Conservation (phyloP, 53 echinoderm and acorn worm genomes). For the Paelopatides confundens region DNA sequence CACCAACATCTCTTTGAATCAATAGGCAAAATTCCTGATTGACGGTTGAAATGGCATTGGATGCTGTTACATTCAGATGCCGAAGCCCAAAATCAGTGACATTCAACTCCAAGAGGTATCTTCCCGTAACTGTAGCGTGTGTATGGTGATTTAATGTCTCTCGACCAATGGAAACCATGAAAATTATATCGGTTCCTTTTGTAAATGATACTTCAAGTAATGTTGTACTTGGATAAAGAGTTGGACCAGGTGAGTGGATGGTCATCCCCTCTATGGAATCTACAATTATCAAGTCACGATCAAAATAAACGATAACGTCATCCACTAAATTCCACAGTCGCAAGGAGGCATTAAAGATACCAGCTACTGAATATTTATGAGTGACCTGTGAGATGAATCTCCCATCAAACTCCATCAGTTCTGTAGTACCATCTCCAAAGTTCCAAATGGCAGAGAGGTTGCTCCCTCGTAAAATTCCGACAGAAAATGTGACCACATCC, state of each 20-base stretch:
- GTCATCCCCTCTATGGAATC: constrained; percentile 61
- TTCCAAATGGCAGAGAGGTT: constrained; percentile 8
- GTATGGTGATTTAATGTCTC: constrained; percentile 1
- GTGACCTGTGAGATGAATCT: not conserved
- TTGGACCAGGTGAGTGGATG: constrained; percentile 54
- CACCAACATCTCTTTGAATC: constrained; percentile 69
- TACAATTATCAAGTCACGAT: constrained; percentile 17
- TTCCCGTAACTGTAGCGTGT: constrained; percentile 5
- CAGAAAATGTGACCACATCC: not conserved
- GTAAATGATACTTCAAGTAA: constrained; percentile 51
- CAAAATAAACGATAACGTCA: not conserved
- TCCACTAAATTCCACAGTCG: constrained; percentile 4
- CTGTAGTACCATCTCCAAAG: constrained; percentile 22
- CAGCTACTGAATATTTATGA: constrained; percentile 7
- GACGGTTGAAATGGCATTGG: constrained; percentile 72
- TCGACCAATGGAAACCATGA: constrained; percentile 27
- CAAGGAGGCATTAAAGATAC: not conserved
- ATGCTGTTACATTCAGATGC: constrained; percentile 69
- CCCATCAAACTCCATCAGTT: not conserved
- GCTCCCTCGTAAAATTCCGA: not conserved
- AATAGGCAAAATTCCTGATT: constrained; percentile 42
- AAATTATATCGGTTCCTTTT: constrained; percentile 71
- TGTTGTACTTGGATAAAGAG: constrained; percentile 49
- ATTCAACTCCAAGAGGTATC: constrained; percentile 45
- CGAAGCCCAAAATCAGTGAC: constrained; percentile 57